Base-by-base conservation (phyloP, 1,140 invertebrate genomes). In the Panagrolaimus sp. region DNA sequence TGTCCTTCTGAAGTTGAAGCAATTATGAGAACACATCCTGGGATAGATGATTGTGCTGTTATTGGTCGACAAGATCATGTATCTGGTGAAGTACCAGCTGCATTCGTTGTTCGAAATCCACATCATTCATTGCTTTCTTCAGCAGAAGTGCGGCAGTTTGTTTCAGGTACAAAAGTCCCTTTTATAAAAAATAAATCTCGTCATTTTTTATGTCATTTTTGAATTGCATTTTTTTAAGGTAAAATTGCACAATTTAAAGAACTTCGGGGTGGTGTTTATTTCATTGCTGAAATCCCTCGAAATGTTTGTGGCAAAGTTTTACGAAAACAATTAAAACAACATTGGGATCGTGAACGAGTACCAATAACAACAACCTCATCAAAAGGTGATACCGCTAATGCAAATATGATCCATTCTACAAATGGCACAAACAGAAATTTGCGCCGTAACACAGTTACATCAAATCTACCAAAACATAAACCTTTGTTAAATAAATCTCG, bases 1-100 rank as follows among this genome's bases (percentile, higher is more conserved):
- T 90, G 90, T 27, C 91, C 91, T 20, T 89, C 91, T 0, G 90
- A 92, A 84, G 85, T 93, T 43, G 91, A 93, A 84, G 89, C 88
- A 75, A 84, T 92, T 11, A 86, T 93, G 9, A 84, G 90, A 68
- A 87, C 89, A 72, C 85, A 89, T 65, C 87, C 89, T 1, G 89
- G 87, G 66, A 88, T 93, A 5, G 87, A 87, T 13, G 91, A 92
- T 82, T 89, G 88, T n/a, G 90, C 90, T 4, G 91, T 93, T 0
- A 88, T 92, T 20, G 91, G 91, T 0, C 84, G 91, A 1, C 89
- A 89, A 0, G 88, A 92, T 81, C 83, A 86, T 2, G 80, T 86
- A 47, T 84, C 84, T 63, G 91, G 91, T 9, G 92, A 94, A 84
- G 84, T 88, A 1, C 91, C 91, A 0, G 86, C 86, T 78, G 90